A percentile compares a stretch with the other conserved stretches of the same genome.
Conservation (phyloP, 1,140 invertebrate genomes). For the Drosophila santomea region DNA sequence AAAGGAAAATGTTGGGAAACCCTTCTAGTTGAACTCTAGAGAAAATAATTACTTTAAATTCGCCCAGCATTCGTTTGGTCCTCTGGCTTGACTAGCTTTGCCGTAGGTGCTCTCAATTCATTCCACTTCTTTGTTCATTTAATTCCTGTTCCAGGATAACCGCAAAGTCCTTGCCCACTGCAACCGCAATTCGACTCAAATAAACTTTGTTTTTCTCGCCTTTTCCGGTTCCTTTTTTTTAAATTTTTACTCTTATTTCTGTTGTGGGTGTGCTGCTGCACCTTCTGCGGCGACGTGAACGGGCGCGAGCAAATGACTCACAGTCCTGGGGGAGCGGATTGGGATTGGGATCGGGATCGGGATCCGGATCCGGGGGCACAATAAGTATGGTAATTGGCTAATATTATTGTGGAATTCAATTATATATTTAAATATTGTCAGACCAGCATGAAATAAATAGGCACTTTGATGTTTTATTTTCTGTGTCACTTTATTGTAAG, state of each 20-base stretch:
- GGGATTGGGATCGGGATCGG: slow-evolving; percentile 2
- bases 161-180: slow-evolving; percentile 7
- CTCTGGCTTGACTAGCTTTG: not conserved
- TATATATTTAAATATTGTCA: too few species aligned
- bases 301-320: slow-evolving; percentile 10
- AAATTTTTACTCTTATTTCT: slow-evolving; percentile 9
- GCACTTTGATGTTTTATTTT: too few species aligned
- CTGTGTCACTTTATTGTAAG: too few species aligned
- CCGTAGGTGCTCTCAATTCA: not conserved
- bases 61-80: not conserved
- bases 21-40: too few species aligned
- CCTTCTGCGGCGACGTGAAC: slow-evolving; percentile 22
- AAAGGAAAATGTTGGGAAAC: too few species aligned
- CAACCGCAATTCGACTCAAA: slow-evolving; percentile 29
- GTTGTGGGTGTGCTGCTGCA: slow-evolving; percentile 30
- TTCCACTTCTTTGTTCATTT: slow-evolving; percentile 13
- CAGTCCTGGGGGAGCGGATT: slow-evolving; percentile 15
- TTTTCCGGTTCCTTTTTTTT: slow-evolving; percentile 24
- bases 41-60: not conserved
- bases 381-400: slow-evolving; percentile 1
- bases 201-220: slow-evolving; percentile 46
- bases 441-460: too few species aligned
- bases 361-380: slow-evolving; percentile 8
- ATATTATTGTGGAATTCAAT: too few species aligned
- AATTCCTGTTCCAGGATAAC: slow-evolving; percentile 9